A percentile compares a stretch with the other conserved stretches of the same genome.
These are phyloP conservation scores for Caiman crocodilus DNA, from an alignment of 2,797 vertebrate species.

Conservation along the genomic window DNA sequence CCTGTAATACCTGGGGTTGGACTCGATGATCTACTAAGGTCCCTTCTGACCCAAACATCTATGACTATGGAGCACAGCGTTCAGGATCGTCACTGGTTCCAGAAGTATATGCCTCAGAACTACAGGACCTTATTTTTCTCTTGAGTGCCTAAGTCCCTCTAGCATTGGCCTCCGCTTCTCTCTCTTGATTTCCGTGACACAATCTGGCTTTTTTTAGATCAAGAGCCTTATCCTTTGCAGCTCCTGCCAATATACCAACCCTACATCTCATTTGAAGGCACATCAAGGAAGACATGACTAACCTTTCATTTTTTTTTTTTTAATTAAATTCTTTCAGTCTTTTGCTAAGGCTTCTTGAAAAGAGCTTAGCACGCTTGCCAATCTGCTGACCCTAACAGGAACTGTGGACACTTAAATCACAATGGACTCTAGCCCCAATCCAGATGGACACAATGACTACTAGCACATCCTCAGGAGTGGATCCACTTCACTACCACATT, in stretches of 20 bases:
- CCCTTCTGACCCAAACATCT: not conserved
- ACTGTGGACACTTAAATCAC: not conserved
- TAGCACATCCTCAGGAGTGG: not conserved
- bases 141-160: not conserved
- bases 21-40: too few relatives aligned
- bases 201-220: not conserved
- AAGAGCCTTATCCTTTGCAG: not conserved
- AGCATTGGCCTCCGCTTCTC: not conserved
- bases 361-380: not conserved
- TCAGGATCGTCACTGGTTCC: not conserved
- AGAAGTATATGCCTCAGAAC: not conserved
- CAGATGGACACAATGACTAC: too few relatives aligned
- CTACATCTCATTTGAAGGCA: rapidly evolving
- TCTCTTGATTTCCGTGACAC: not conserved
- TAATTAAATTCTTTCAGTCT: not conserved
- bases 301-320: not conserved
- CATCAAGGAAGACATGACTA: too few relatives aligned
- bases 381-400: not conserved
- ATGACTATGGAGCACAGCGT: not conserved
- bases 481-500: rapidly evolving
- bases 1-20: too few relatives aligned
- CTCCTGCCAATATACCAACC: not conserved
- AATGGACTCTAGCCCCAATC: not conserved
- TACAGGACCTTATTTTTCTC: not conserved
- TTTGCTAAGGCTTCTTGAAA: not conserved